Conservation (phyloP, 2,113 vertebrate genomes). For the Meriones unguiculatus region DNA sequence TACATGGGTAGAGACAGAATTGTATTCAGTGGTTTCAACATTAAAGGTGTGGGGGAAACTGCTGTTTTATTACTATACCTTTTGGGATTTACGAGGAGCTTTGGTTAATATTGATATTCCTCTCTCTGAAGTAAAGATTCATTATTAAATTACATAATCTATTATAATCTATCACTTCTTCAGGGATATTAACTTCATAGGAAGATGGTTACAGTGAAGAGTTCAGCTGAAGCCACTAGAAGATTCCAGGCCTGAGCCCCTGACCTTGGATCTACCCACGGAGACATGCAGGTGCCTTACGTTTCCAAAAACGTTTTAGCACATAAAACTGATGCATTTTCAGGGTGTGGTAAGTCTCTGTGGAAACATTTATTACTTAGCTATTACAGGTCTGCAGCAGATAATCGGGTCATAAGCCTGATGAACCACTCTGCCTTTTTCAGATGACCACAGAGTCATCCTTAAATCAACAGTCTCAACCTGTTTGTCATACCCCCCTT, state of each 20-base stretch:
- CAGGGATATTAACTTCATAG: constrained; percentile 26
- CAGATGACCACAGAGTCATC: not conserved
- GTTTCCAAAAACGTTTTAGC: not conserved
- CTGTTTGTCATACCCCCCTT: not conserved
- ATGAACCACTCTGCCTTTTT: not conserved
- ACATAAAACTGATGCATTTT: not conserved
- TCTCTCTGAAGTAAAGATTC: constrained; percentile 55
- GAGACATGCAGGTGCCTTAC: not conserved
- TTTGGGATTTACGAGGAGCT: constrained; percentile 56
- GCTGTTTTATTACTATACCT: constrained; percentile 31
- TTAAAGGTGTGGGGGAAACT: constrained; percentile 15
- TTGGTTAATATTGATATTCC: constrained; percentile 32
- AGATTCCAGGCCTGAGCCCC: constrained; percentile 42
- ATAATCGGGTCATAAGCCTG: not conserved
- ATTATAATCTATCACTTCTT: constrained; percentile 57
- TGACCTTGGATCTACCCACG: not conserved
- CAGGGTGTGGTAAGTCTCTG: not conserved
- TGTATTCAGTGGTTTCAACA: not conserved
- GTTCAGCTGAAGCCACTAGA: not conserved
- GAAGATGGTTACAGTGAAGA: not conserved
- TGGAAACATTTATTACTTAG: not conserved
- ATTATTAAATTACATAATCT: constrained; percentile 66
- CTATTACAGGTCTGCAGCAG: not conserved
- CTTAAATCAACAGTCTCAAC: not conserved
- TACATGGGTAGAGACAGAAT: constrained; percentile 31